Evolutionary conservation across 2,888 invertebrate genomes (phyloP), one percentile per base, ranked within the genome.

Genomic region (Heterodera filipjevi): DNA sequence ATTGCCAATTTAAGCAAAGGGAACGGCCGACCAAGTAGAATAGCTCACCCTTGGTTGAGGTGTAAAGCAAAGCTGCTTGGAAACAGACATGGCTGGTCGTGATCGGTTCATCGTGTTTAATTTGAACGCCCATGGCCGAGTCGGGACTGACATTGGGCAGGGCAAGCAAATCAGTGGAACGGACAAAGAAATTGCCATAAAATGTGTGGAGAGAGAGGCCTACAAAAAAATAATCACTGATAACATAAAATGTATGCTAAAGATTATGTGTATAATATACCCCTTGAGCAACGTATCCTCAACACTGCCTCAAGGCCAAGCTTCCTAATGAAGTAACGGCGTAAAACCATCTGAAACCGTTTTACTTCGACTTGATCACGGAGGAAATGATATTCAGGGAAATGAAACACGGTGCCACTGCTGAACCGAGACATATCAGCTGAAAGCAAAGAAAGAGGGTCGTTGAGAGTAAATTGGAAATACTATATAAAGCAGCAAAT

Each of bases 221-320:
- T 89, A 93, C 22, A 80, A 80, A 80, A 80, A 83, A 27, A 22
- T 77, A 22, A 77, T 19, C 27, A 27, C 14, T 14, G n/a, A 2
- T 19, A 12, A 27, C 27, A 32, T 6, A 8, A 77, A 68, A 27
- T 27, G 14, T 14, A 32, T 32, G n/a, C n/a, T n/a, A 75, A 73
- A 16, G 30, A 77, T 49, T 14, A 19, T 19, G 30, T 27, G 16
- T 16, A 14, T n/a, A 30, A 76, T n/a, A 22, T 82, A 93, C 93
- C 94, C 93, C 90, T 89, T 1, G 96, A 95, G 89, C 96, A 97
- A 10, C 98, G 92, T 83, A 99, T 94, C 86, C 99, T 92, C 95
- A 99, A 95, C 33, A 99, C 99, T 8, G 99, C 95, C 90, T 99
- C 99, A 90, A 99, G 97, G 71, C 99, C 99, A 83, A 99, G 95